Conservation (phyloP, 2,888 invertebrate species). For the Sturmia bella region DNA sequence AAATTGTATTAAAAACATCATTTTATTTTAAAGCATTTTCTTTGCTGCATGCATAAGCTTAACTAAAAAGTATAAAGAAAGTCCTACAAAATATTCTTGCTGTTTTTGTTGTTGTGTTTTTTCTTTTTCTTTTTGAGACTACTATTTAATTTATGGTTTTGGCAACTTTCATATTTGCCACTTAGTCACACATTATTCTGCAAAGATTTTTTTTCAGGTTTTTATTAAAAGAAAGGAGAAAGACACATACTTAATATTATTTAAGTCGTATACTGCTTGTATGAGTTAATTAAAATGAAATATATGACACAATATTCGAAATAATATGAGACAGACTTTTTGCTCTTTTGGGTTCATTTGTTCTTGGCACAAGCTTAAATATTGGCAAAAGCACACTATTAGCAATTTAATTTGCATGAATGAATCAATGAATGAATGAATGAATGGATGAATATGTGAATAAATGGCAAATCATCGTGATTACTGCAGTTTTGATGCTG, state of each 20-base stretch:
- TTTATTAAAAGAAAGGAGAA: too few species aligned
- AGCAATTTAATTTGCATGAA: conserved; percentile 22
- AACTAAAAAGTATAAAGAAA: conserved; percentile 9
- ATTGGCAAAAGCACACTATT: conserved; percentile 46
- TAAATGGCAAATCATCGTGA: conserved; percentile 45
- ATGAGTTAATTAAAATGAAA: conserved; percentile 66
- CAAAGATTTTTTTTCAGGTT: too few species aligned
- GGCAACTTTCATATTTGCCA: conserved; percentile 33
- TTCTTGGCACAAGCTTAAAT: conserved; percentile 34
- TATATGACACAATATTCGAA: conserved; percentile 60
- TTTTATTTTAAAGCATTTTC: conserved; percentile 44
- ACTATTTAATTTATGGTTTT: conserved; percentile 19
- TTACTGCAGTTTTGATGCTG: conserved; percentile 44
- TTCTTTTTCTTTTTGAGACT: not conserved
- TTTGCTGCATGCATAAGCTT: conserved; percentile 10
- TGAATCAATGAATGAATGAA: conserved; percentile 8
- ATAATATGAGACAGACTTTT: not conserved
- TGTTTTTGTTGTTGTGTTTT: not conserved
- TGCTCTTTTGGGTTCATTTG: not conserved
- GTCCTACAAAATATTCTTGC: not conserved
- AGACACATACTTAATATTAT: conserved; percentile 20
- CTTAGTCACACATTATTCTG: conserved; percentile 27
- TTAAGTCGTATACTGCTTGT: not conserved
- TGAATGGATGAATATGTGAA: conserved; percentile 17
- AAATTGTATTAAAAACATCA: conserved; percentile 39